Conservation (phyloP, 2,113 vertebrate genomes). For the Stigmatopora argus region DNA sequence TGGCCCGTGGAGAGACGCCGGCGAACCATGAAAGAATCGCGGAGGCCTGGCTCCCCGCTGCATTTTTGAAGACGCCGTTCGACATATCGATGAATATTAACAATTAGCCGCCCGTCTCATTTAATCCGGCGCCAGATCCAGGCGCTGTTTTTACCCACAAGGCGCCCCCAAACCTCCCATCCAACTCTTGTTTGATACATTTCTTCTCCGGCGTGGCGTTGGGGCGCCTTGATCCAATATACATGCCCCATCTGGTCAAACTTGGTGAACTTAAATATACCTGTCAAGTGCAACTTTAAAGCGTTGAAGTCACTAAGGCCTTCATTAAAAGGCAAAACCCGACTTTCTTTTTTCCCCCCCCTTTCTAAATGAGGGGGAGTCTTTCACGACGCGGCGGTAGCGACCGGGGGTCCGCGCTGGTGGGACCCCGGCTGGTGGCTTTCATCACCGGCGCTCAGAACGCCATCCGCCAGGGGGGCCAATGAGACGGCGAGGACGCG, state of each 20-base stretch:
- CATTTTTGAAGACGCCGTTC: conserved; percentile 63
- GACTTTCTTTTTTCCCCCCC: conserved; percentile 45
- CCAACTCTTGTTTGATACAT: conserved; percentile 62
- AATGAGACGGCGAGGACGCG: conserved; percentile 4
- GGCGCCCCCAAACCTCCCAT: conserved; percentile 19
- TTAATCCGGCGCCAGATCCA: conserved; percentile 67
- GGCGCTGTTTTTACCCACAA: conserved; percentile 48
- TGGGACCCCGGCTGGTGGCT: conserved; percentile 68
- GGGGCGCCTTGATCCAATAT: conserved; percentile 71
- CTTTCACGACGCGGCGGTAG: conserved; percentile 49
- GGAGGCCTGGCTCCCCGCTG: conserved; percentile 43
- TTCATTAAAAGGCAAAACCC: conserved; percentile 71
- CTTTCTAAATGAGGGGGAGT: conserved; percentile 67
- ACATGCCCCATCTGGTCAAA: conserved; percentile 73
- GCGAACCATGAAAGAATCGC: conserved; percentile 65
- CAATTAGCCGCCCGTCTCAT: conserved; percentile 60
- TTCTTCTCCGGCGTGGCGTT: conserved; percentile 53
- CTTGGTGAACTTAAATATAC: conserved; percentile 73
- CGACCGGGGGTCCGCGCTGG: conserved; percentile 60
- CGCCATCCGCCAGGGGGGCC: conserved; percentile 58
- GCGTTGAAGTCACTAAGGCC: conserved; percentile 69
- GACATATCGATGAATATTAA: conserved; percentile 71
- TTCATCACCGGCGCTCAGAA: conserved; percentile 71
- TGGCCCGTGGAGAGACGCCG: conserved; percentile 50
- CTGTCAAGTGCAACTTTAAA: conserved; percentile 75